Evolutionary conservation across 2,888 invertebrate genomes (phyloP), one percentile per base, ranked within the genome.

Genomic region (Chaitophorus viminalis): DNA sequence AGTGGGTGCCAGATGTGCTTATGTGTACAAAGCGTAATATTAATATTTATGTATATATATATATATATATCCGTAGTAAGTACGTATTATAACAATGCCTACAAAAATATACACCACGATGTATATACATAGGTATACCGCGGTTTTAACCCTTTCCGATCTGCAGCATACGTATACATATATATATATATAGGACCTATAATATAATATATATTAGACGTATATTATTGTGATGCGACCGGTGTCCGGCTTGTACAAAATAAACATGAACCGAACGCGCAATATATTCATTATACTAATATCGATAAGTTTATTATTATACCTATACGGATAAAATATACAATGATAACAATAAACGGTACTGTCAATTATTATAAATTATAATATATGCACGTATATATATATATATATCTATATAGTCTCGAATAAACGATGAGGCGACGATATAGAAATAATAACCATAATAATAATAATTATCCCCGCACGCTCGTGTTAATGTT

Each of bases 1-100:
- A 87, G 86, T 87, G 79, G 17, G 29, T 36, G 79, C 86, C 86
- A 81, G 86, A 87, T 87, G 86, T 79, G 60, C 52, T 33, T 54
- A 5, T 60, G 60, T 60, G 60, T 25, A 25, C 25, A 46, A 11
- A 46, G 46, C 46, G 3, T 14, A 46, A 46, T 11, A 11, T 46
- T 14, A 46, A 46, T 46, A 14, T 46, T 14, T 1, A 1, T 9
- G 11, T 46, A 14, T 14, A 14, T 3, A 14, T 46, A 6, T 36
- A 36, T 36, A 36, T 36, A 36, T 6, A 36, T 36, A 3, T 3
- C 36, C 36, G 36, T 36, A n/a, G n/a, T n/a, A n/a, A n/a, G 39
- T 39, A 39, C 36, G 46, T 14, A 11, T 14, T 11, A 14, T 14
- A 46, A 46, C 14, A 14, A 46, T 46, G 46, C 46, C 4, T 36